Evolutionary conservation across 2,113 vertebrate species (phyloP), one percentile per base, ranked within the genome.

Genomic region (Elaphurus davidianus): DNA sequence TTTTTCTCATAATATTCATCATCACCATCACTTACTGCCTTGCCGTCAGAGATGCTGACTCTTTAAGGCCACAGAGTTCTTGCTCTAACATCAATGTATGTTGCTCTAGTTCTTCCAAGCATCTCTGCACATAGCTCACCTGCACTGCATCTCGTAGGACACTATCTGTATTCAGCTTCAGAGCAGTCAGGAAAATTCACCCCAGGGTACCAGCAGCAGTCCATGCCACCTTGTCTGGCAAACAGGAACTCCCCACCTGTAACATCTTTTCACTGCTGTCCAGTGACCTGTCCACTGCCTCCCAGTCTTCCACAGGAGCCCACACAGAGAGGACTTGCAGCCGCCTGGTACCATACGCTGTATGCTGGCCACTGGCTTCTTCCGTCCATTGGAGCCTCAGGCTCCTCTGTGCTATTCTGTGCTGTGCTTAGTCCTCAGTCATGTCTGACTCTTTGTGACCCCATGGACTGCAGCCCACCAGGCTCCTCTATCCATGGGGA

Each of bases 1-100:
- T 74, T 74, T 25, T 74, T 74, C 36, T 74, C 67, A 40, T 74
- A 74, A 74, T 74, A 74, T 71, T 40, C n/a, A 23, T 71, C 67
- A 71, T 40, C 67, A 40, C 11, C 36, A 3, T 74, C 2, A 0
- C 67, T 25, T 25, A 40, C 10, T 1, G 1, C n/a, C 21, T 74
- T 74, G 19, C 19, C 36, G 3, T 74, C 67, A 74, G 67, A 40
- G n/a, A 40, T 74, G 36, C 67, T 40, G 21, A 21, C 12, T 74
- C 21, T 40, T 40, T 21, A 74, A 74, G 67, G 67, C 67, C 10
- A 74, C 21, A 74, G 21, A 40, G 19, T 74, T 74, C 67, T 74
- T 74, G 36, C 10, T 74, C 21, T 74, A 40, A 40, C 21, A 25
- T 11, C 67, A 74, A 3, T 23, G 10, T 40, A 25, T 40, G 19